Base-by-base conservation (phyloP, 1,140 invertebrate species). In the Drosophila mauritiana region DNA sequence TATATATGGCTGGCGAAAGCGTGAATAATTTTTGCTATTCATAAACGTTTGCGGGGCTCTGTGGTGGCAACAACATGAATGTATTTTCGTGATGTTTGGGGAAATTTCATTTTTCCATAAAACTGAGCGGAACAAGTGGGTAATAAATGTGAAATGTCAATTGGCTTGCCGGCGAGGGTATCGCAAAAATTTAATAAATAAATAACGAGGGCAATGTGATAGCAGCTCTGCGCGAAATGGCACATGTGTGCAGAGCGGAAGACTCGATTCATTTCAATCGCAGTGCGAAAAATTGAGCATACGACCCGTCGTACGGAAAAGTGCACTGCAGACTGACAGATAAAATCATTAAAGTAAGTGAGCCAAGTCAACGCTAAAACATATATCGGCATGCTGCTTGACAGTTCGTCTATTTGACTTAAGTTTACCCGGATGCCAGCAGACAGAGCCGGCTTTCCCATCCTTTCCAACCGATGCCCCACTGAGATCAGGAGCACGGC, bases 361-460 rank as follows among this genome's bases (percentile, higher is more conserved):
- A 57, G 54, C 49, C 62, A 67, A 81, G 59, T 74, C 65, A 68
- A 85, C 58, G 64, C 63, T 78, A 81, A 82, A 75, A 67, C 76
- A 86, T 78, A 72, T 78, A 74, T 74, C 83, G 83, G 82, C 75
- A 88, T 79, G 65, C 79, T 62, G 70, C 69, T 82, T 75, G 82
- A 86, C 82, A 86, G 83, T 86, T 88, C 82, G 83, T 88, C 82
- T 86, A 82, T 86, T 86, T 88, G 82, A 86, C 82, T 86, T 88
- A 73, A 86, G 75, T 77, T 63, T 56, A 67, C 65, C 79, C 72
- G 81, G 77, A 85, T 74, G 69, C 39, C 56, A 15, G 70, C 70
- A 73, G 42, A 73, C 67, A 72, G 45, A 69, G 45, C 27, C 42
- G 31, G 20, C n/a, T 13, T 34, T 51, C 36, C 63, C n/a, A 5